Evolutionary conservation across 2,888 invertebrate genomes (phyloP).

Genomic region (Noctua comes): DNA sequence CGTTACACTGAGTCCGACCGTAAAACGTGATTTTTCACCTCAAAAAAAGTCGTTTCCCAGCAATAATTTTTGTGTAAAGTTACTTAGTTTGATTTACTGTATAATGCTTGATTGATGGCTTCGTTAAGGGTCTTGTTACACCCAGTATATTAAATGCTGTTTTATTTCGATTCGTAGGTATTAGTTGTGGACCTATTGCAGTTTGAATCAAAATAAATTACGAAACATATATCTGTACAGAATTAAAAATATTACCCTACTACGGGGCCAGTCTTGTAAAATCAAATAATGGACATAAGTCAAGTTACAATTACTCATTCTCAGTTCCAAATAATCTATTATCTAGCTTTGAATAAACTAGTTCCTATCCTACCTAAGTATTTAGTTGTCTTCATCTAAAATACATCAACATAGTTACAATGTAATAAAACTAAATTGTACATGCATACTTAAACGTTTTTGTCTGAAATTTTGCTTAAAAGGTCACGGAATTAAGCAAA

Average conservation of each 20-base stretch:
- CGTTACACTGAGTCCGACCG: too few relatives aligned
- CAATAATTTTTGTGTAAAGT: too few relatives aligned
- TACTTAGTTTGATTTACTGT: too few relatives aligned
- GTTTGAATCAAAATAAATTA: not conserved
- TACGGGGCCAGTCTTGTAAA: not conserved
- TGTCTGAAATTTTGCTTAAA: constrained; percentile 19
- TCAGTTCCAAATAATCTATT: not conserved
- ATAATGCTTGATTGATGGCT: too few relatives aligned
- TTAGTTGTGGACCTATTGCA: constrained; percentile 1
- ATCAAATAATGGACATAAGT: not conserved
- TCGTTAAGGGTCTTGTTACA: too few relatives aligned
- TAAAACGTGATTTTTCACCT: too few relatives aligned
- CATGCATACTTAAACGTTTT: constrained; percentile 21
- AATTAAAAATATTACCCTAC: not conserved
- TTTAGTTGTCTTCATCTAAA: not conserved
- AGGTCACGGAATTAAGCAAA: constrained; percentile 47
- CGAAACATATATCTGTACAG: not conserved
- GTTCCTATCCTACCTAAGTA: not conserved
- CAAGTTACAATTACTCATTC: constrained; percentile 10
- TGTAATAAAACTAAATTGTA: constrained; percentile 15
- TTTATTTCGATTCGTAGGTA: not conserved
- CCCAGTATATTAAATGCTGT: not conserved
- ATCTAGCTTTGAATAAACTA: not conserved
- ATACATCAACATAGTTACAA: constrained; percentile 10
- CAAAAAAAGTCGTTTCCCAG: too few relatives aligned